Base-by-base conservation (phyloP, 2,888 invertebrate species). In the Tenthredo mesomela region DNA sequence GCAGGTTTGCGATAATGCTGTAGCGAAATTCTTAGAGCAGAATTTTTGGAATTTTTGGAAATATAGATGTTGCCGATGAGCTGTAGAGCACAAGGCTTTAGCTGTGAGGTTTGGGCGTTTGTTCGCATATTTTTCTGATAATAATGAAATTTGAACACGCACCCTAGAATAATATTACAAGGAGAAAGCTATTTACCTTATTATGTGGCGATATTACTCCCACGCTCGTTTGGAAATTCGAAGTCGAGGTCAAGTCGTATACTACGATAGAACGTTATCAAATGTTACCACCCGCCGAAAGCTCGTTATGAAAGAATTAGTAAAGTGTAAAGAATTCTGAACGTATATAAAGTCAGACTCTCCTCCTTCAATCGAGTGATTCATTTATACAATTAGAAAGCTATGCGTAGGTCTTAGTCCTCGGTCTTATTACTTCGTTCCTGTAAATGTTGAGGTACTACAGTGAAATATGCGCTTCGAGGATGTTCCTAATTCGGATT, bases 341-440 rank as follows among this genome's bases (percentile, higher is more conserved):
- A 40, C 7, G 43, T 10, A 21, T 73, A 43, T 43, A 21, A 71
- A 71, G 21, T 71, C 4, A 21, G 37, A 43, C 15, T 15, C 6
- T 21, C 43, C 25, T 73, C 12, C 43, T 21, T 25, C 21, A 25
- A 25, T n/a, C 25, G 4, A 21, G 43, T 43, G 15, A 43, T 73
- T 73, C 73, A 73, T 73, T 73, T 73, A 67, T 67, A 67, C 67
- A 67, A 43, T 73, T 73, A 25, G 4, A 21, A 21, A 43, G 43
- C 43, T 43, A 25, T 25, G 21, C 43, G 21, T 73, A 9, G n/a
- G 21, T 70, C 12, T 25, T 43, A 73, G 12, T 21, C 65, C 9
- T 25, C 33, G 1, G 65, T 67, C 33, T 67, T 33, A n/a, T n/a
- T 33, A 29, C 29, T 25, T 5, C 12, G 73, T 40, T 43, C 9